Evolutionary conservation across 2,797 vertebrate species (phyloP).

Genomic region (Clamator glandarius): DNA sequence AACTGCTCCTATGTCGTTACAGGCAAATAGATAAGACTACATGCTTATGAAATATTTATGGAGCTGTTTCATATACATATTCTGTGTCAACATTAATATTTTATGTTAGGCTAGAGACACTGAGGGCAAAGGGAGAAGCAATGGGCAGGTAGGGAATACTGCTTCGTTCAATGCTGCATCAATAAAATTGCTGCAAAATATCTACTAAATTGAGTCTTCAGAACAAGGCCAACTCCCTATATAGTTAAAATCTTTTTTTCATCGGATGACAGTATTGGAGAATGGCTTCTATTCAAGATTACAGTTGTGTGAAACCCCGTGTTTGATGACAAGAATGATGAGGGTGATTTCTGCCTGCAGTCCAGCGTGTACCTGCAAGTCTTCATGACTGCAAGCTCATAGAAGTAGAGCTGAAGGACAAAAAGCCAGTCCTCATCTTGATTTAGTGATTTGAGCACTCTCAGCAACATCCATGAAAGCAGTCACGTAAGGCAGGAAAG

Average conservation of each 20-base stretch:
- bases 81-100: conserved; percentile 28
- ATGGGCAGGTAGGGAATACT: background rate
- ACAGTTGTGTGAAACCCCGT: background rate
- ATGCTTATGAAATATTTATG: conserved; percentile 37
- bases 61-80: background rate
- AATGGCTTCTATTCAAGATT: background rate
- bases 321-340: background rate
- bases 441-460: background rate
- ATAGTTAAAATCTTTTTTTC: background rate
- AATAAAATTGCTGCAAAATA: background rate
- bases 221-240: background rate
- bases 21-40: background rate
- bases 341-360: background rate
- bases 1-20: background rate
- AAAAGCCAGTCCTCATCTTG: background rate
- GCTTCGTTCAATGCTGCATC: background rate
- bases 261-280: background rate
- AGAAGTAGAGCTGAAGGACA: background rate
- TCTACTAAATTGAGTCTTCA: background rate
- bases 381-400: fast-evolving
- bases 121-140: background rate
- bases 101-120: conserved; percentile 29
- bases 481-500: background rate
- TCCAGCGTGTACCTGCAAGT: background rate
- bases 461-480: background rate